A percentile compares a stretch with the other conserved stretches of the same genome.
Conservation (phyloP, 2,888 invertebrate genomes). For the Tryphoninae sp. region DNA sequence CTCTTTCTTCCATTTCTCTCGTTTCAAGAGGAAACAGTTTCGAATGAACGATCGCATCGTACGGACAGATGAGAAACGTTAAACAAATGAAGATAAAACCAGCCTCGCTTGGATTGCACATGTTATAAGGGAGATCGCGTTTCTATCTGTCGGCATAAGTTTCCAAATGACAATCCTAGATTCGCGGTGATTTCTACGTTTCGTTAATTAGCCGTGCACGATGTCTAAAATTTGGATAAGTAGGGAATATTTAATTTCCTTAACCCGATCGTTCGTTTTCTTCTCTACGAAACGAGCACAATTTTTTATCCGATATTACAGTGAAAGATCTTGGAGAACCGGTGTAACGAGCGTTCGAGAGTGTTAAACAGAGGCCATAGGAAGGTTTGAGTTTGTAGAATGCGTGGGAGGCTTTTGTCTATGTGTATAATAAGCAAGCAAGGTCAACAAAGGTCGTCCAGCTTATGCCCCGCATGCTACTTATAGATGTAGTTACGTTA, state of each 20-base stretch:
- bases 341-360: background rate
- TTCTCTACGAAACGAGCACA: too few relatives aligned
- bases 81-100: constrained; percentile 13
- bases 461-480: background rate
- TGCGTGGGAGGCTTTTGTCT: background rate
- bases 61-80: constrained; percentile 4
- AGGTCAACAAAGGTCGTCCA: background rate
- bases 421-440: background rate
- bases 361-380: background rate
- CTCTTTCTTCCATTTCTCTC: constrained; percentile 19
- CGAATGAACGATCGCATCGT: constrained; percentile 26
- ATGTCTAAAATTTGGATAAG: too few relatives aligned
- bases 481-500: background rate
- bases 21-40: constrained; percentile 39
- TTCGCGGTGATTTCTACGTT: background rate
- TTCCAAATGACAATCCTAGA: background rate
- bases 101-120: constrained; percentile 20
- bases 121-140: background rate
- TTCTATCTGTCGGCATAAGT: background rate
- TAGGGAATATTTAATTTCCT: too few relatives aligned
- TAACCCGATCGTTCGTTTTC: too few relatives aligned
- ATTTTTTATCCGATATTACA: background rate
- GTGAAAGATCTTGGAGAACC: too few relatives aligned
- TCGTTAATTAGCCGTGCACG: too few relatives aligned
- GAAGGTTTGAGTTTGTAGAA: background rate